Evolutionary conservation across 2,113 vertebrate species (phyloP).

Genomic region (Parus major): DNA sequence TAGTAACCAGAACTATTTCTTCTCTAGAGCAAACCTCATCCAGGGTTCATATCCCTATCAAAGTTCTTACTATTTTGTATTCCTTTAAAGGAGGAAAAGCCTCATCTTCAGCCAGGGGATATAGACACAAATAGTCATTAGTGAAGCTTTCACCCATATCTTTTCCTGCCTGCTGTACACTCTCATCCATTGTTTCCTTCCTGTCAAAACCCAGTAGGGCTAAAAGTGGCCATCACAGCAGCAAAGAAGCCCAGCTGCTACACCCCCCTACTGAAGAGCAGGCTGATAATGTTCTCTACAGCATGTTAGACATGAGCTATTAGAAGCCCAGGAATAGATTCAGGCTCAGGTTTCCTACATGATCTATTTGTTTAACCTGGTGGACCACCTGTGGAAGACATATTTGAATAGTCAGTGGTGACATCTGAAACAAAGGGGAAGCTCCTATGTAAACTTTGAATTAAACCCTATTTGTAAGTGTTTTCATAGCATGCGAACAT

Average conservation of each 20-base stretch:
- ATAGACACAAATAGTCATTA: neutral
- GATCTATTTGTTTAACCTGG: conserved; percentile 43
- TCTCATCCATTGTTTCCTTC: conserved; percentile 53
- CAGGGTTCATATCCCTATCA: neutral
- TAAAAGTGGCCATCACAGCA: conserved; percentile 1
- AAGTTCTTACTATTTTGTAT: neutral
- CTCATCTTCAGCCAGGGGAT: neutral
- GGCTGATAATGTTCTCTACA: conserved; percentile 14
- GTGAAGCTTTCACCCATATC: conserved; percentile 23
- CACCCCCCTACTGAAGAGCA: neutral
- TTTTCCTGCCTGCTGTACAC: neutral
- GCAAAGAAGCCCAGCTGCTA: conserved; percentile 44
- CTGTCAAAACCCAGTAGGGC: conserved; percentile 41
- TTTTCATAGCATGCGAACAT: neutral
- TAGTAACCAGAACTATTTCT: neutral
- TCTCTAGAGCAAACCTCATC: neutral
- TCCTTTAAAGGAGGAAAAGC: neutral
- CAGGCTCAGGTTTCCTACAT: neutral
- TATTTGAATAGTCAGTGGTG: neutral
- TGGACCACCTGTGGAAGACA: conserved; percentile 10
- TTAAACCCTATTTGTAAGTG: neutral
- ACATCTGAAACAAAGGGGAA: conserved; percentile 27
- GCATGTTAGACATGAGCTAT: neutral
- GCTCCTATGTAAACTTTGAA: neutral
- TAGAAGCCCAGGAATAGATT: conserved; percentile 10